A percentile compares a stretch with the other conserved stretches of the same genome.
These are phyloP conservation scores for Mythimna lalbum DNA, from an alignment of 2,888 invertebrate genomes.

Conservation along the genomic window DNA sequence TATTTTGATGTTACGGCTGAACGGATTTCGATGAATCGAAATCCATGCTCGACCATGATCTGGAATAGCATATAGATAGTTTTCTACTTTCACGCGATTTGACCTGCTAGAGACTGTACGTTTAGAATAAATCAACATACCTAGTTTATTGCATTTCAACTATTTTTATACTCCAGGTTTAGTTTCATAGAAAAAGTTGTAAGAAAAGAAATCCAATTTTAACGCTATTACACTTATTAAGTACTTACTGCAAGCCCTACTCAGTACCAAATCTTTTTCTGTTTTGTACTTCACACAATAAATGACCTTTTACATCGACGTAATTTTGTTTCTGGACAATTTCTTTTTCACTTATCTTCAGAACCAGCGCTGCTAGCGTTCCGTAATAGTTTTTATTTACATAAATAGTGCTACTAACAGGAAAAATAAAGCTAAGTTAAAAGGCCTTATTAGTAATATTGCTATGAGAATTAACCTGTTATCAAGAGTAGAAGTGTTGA, in stretches of 20 bases:
- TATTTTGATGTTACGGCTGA: too few relatives aligned
- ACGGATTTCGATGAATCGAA: too few relatives aligned
- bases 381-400: slow-evolving; percentile 42
- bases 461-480: slow-evolving; percentile 32
- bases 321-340: slow-evolving; percentile 16
- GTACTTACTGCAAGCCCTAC: background rate
- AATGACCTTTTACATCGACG: background rate
- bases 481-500: slow-evolving; percentile 23
- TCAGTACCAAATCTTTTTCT: background rate
- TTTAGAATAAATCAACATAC: too few relatives aligned
- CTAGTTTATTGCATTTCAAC: too few relatives aligned
- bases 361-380: slow-evolving; percentile 22
- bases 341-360: slow-evolving; percentile 31
- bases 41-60: too few relatives aligned
- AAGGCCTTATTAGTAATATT: slow-evolving; percentile 30
- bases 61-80: too few relatives aligned
- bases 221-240: background rate
- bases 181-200: too few relatives aligned
- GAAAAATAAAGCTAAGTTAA: slow-evolving; percentile 15
- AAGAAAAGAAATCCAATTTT: background rate
- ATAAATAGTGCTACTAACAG: slow-evolving; percentile 27
- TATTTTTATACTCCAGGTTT: too few relatives aligned
- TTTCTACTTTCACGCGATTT: too few relatives aligned
- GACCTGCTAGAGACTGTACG: too few relatives aligned
- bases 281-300: background rate